Evolutionary conservation across 1,140 invertebrate species (phyloP).

Genomic region (Zaprionus gabonicus): DNA sequence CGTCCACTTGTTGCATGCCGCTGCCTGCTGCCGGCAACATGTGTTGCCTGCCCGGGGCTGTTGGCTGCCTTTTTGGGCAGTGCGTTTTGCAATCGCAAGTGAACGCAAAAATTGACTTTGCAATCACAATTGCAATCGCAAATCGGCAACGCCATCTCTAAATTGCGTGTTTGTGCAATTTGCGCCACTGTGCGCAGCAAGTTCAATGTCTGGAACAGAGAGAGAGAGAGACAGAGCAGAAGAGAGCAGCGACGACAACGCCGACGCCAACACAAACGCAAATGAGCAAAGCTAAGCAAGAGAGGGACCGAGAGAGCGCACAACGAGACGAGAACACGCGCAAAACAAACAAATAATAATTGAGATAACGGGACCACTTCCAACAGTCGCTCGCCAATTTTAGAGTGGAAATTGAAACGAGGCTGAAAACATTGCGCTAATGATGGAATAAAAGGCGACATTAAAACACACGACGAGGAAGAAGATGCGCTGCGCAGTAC

Average conservation of each 20-base stretch:
- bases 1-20: conserved; percentile 72
- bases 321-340: conserved; percentile 33
- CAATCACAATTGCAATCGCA: neutral
- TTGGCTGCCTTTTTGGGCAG: conserved; percentile 60
- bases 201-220: conserved; percentile 72
- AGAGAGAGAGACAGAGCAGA: conserved; percentile 21
- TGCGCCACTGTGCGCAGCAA: conserved; percentile 71
- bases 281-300: conserved; percentile 11
- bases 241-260: conserved; percentile 22
- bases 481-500: neutral
- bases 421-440: conserved; percentile 16
- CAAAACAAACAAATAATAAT: conserved; percentile 40
- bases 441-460: neutral
- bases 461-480: neutral
- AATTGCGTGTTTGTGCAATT: conserved; percentile 27
- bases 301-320: conserved; percentile 7
- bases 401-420: conserved; percentile 39
- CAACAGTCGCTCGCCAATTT: conserved; percentile 31
- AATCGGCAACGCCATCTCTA: conserved; percentile 1
- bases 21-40: conserved; percentile 59
- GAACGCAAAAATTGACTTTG: conserved; percentile 43
- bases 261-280: conserved; percentile 19
- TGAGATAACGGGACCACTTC: conserved; percentile 41
- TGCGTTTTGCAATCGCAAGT: conserved; percentile 66
- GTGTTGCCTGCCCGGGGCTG: conserved; percentile 55